Evolutionary conservation across 2,113 vertebrate genomes (phyloP), one percentile per base, ranked within the genome.

Genomic region (Microtus oregoni): DNA sequence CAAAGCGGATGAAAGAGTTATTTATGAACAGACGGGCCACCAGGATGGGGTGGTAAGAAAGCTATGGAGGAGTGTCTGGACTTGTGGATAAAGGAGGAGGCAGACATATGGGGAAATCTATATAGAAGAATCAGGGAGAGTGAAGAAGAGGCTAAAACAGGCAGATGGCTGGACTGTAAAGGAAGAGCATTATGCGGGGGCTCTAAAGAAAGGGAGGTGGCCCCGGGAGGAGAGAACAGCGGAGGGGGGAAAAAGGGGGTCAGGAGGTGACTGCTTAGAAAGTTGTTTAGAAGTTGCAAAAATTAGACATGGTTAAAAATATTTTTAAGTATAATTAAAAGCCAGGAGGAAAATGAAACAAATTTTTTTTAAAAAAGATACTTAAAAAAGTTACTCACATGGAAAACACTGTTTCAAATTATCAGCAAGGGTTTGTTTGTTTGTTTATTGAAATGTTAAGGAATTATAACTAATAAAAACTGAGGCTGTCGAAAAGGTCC

Each of bases 31-130:
- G 96, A 93, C 96, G 78, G 97, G 96, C 96, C 96, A 97, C 95
- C 92, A 96, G 97, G 97, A 98, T 97, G 97, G 96, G 96, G 96
- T 97, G 96, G 98, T 97, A 96, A 97, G 97, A 97, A 96, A 97
- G 96, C 97, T 93, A 91, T 97, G 58, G 47, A 5, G 88, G 96
- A 97, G 97, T 72, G 70, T 93, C 97, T 75, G 97, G 98, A 97
- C 95, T 96, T 97, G 96, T 58, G 96, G 96, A 97, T 86, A 65
- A 95, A 96, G 92, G 97, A 97, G 96, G 95, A 83, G 77, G 96
- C 96, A 93, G 94, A 97, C 96, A 97, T 97, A 96, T 97, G 97
- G 95, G 97, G 97, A 96, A 97, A 97, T 97, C 97, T 98, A 97
- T 98, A 97, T 91, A 95, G 97, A 97, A 98, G 97, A 96, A 97